A percentile compares a stretch with the other conserved stretches of the same genome.
Evolutionary conservation across 2,113 vertebrate genomes (phyloP).

Genomic region (Pomatostomus ruficeps): DNA sequence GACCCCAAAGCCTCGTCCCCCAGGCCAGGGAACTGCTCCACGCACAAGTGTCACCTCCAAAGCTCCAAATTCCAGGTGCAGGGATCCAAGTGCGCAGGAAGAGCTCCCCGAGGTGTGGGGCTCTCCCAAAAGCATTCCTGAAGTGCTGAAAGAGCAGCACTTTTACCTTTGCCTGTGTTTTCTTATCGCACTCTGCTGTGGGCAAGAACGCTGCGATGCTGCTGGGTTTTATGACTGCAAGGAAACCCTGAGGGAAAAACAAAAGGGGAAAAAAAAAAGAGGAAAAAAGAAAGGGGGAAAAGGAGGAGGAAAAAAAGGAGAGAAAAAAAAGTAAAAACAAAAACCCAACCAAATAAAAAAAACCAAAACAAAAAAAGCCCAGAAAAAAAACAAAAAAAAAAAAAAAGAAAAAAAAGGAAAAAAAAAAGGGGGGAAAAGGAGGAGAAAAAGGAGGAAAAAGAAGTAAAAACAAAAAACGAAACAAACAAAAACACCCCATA

Average conservation of each 20-base stretch:
- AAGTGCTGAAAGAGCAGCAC: not conserved
- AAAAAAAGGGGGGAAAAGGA: too few relatives aligned
- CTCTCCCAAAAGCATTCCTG: not conserved
- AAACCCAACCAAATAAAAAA: not conserved
- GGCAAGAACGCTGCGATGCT: not conserved
- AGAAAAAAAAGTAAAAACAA: not conserved
- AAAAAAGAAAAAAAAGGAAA: not conserved
- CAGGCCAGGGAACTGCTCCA: not conserved
- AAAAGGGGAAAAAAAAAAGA: not conserved
- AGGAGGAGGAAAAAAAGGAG: fast-evolving
- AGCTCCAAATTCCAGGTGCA: not conserved
- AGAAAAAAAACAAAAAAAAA: not conserved
- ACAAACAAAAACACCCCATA: too few relatives aligned
- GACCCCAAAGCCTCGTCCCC: not conserved
- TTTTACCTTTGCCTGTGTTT: not conserved
- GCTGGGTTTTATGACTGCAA: not conserved
- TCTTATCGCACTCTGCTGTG: not conserved
- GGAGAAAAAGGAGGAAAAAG: too few relatives aligned
- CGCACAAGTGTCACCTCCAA: not conserved
- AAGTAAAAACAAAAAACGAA: too few relatives aligned
- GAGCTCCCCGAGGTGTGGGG: not conserved
- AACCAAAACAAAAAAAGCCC: not conserved
- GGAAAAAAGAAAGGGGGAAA: not conserved
- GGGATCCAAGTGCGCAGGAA: not conserved
- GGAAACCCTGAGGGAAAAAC: not conserved